Conservation (phyloP, 1,140 invertebrate genomes). For the Octopus bimaculoides region DNA sequence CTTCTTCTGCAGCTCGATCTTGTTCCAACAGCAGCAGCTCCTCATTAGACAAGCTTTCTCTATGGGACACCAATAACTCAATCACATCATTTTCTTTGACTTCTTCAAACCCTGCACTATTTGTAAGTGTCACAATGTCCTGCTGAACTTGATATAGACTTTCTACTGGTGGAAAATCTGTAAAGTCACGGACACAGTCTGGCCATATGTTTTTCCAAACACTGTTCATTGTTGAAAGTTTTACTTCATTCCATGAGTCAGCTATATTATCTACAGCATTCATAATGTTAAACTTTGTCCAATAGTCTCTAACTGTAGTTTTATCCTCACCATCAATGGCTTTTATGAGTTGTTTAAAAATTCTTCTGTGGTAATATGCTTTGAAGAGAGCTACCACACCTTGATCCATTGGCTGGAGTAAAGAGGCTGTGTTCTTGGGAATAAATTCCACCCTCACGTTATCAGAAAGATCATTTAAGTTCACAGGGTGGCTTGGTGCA, state of each 20-base stretch:
- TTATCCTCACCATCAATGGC: constrained; percentile 11
- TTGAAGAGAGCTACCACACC: constrained; percentile 30
- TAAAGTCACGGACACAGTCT: constrained; percentile 10
- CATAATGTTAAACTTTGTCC: constrained; percentile 21
- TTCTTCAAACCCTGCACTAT: constrained; percentile 10
- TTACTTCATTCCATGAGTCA: constrained; percentile 14
- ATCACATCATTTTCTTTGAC: constrained; percentile 12
- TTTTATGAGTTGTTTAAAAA: constrained; percentile 11
- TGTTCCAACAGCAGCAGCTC: no score
- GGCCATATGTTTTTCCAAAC: constrained; percentile 18
- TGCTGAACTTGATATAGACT: not conserved
- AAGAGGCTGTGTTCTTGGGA: constrained; percentile 22
- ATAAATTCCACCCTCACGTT: constrained; percentile 27
- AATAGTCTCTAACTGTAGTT: constrained; percentile 14
- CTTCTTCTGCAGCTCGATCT: no score
- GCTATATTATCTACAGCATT: constrained; percentile 18
- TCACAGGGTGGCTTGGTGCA: constrained; percentile 28
- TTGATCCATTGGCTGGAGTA: constrained; percentile 33
- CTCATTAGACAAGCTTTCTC: no score
- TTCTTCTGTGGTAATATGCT: constrained; percentile 19
- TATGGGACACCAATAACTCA: not conserved
- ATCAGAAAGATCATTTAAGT: constrained; percentile 20
- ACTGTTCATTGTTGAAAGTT: constrained; percentile 9
- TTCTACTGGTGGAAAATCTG: not conserved
- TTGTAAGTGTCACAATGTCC: constrained; percentile 11